phyloP scores from a whole-genome alignment of 2,113 vertebrate genomes.

The Callopanchax toddi region DNA sequence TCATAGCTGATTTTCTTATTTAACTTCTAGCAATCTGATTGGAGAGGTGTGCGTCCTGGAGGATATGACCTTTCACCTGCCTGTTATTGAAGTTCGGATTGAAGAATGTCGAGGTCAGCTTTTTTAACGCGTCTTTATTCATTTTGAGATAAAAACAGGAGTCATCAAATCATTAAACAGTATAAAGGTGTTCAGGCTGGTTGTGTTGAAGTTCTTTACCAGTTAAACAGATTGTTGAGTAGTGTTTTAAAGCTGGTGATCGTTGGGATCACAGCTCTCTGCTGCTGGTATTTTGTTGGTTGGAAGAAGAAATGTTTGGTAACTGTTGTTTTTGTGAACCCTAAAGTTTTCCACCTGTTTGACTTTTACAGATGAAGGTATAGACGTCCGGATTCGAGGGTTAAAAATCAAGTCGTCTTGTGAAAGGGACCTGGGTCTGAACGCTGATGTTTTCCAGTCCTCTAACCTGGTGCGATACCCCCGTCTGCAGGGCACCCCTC shows the following conservation, averaged over 20 bases:
- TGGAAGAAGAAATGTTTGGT: not conserved
- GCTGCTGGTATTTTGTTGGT: not conserved
- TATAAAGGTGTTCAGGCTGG: not conserved
- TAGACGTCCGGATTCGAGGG: slow-evolving; percentile 93
- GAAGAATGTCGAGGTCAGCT: slow-evolving; percentile 92
- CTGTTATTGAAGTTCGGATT: slow-evolving; percentile 93
- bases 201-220: not conserved
- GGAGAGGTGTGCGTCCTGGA: slow-evolving; percentile 96
- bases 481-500: slow-evolving; percentile 90
- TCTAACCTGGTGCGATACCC: slow-evolving; percentile 94
- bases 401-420: slow-evolving; percentile 96
- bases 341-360: not conserved
- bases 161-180: too few species aligned
- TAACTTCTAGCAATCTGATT: slow-evolving; percentile 85
- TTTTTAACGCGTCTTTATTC: not conserved
- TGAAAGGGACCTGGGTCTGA: slow-evolving; percentile 92
- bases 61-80: slow-evolving; percentile 92
- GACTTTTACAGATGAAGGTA: slow-evolving; percentile 87
- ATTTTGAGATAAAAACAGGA: not conserved
- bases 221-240: not conserved
- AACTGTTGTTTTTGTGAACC: too few species aligned
- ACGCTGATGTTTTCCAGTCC: slow-evolving; percentile 94
- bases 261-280: too few species aligned
- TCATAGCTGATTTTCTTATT: not conserved
- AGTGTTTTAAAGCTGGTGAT: too few species aligned